Evolutionary conservation across 2,888 invertebrate species (phyloP).

Genomic region (Phalera bucephala): DNA sequence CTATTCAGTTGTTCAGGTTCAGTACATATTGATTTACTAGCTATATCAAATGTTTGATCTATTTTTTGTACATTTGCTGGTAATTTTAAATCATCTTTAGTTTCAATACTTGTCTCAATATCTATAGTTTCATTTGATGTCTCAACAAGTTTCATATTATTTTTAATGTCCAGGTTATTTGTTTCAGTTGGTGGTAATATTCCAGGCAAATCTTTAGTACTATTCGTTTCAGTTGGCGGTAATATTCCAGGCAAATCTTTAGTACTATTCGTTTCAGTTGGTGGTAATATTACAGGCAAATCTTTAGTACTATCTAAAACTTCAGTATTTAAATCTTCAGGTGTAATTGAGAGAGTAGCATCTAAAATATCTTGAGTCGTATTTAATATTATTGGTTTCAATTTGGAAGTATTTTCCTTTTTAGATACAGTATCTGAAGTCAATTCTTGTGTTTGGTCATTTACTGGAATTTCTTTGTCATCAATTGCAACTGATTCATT

Average conservation of each 20-base stretch:
- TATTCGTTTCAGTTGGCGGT: background rate
- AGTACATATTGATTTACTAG: constrained; percentile 1
- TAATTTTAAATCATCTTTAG: background rate
- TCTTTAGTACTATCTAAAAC: constrained; percentile 1
- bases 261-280: background rate
- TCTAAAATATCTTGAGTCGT: constrained; percentile 33
- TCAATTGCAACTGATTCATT: constrained; percentile 33
- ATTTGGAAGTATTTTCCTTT: constrained; percentile 21
- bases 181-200: too few relatives aligned
- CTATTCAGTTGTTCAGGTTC: constrained; percentile 5
- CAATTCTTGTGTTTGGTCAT: constrained; percentile 10
- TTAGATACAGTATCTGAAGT: constrained; percentile 10
- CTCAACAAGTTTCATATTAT: background rate
- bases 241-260: too few relatives aligned
- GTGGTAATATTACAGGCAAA: background rate
- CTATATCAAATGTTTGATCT: constrained; percentile 10
- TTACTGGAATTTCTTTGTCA: constrained; percentile 13
- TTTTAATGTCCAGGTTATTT: background rate
- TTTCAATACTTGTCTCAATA: background rate
- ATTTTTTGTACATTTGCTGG: constrained; percentile 3
- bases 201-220: too few relatives aligned
- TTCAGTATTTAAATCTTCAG: constrained; percentile 27
- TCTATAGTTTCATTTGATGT: constrained; percentile 3
- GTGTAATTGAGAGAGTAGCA: constrained; percentile 31
- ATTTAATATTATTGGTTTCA: constrained; percentile 28